A percentile compares a stretch with the other conserved stretches of the same genome.
Evolutionary conservation across 2,113 vertebrate genomes (phyloP).

Genomic region (Neodon shergylaensis): DNA sequence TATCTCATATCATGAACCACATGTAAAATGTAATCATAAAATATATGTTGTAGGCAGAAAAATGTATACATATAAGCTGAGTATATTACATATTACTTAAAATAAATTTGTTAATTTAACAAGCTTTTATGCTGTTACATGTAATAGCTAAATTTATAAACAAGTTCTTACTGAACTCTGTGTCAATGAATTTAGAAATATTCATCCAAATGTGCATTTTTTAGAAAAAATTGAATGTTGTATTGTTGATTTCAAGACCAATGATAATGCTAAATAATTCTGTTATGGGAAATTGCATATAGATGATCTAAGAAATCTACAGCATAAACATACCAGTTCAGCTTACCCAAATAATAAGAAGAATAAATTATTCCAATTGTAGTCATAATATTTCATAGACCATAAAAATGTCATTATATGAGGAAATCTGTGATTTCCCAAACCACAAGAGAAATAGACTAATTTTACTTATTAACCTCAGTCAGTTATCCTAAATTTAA

Average conservation of each 20-base stretch:
- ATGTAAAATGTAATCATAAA: neutral
- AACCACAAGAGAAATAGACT: neutral
- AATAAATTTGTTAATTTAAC: neutral
- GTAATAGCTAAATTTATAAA: neutral
- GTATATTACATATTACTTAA: neutral
- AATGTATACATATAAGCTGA: neutral
- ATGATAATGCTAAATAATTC: neutral
- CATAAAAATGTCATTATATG: neutral
- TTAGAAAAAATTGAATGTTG: neutral
- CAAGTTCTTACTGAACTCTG: neutral
- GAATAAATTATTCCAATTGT: neutral
- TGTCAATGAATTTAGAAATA: neutral
- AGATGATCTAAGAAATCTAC: neutral
- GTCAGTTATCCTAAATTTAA: neutral
- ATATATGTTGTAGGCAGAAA: neutral
- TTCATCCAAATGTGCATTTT: neutral
- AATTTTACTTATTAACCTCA: neutral
- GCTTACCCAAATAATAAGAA: neutral
- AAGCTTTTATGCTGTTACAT: neutral
- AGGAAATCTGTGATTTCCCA: neutral
- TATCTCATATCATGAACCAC: neutral
- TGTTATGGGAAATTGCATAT: neutral
- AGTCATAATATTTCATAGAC: neutral
- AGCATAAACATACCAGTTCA: neutral
- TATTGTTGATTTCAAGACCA: neutral